Conservation (phyloP, 1,140 invertebrate species). For the Papilio polyxenes region DNA sequence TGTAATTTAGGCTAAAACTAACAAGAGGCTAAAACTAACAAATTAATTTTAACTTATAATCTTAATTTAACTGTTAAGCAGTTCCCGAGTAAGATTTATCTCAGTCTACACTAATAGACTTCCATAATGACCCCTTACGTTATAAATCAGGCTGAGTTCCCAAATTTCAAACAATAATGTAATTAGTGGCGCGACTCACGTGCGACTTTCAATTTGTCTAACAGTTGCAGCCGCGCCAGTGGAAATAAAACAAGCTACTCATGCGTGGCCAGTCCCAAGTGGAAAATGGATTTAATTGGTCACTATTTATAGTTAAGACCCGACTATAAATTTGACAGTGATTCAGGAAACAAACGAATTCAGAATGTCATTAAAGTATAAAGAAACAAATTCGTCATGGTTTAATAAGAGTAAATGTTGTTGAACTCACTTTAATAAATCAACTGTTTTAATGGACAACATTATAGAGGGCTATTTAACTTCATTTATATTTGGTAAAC, state of each 20-base stretch:
- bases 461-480: neutral
- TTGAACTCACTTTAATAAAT: neutral
- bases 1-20: neutral
- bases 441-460: neutral
- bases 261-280: neutral
- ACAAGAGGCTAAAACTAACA: no score
- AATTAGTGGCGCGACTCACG: no score
- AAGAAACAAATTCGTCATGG: no score
- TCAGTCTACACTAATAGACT: no score
- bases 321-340: slow-evolving; percentile 27
- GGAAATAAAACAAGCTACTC: no score
- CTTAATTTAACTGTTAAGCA: no score
- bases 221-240: no score
- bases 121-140: no score
- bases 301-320: slow-evolving; percentile 18
- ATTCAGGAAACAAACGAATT: neutral
- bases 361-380: neutral
- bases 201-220: no score
- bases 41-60: no score
- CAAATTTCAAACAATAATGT: slow-evolving; percentile 25
- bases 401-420: no score
- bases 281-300: slow-evolving; percentile 18
- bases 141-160: neutral
- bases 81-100: no score
- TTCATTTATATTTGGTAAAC: neutral